Base-by-base conservation (phyloP, 2,113 vertebrate genomes). In the Gavialis gangeticus region DNA sequence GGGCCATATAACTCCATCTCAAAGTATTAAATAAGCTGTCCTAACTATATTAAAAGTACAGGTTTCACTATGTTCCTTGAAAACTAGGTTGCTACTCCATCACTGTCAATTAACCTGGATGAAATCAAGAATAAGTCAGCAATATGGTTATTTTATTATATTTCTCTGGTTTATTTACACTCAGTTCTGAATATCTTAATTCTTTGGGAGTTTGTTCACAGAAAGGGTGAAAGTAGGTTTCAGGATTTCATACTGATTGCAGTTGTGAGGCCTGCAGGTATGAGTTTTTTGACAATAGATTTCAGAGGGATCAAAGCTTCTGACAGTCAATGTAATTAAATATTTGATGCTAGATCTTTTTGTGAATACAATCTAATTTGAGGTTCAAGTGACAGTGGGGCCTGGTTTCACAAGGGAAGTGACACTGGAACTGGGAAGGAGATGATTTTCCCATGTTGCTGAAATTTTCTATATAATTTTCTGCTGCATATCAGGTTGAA, bases 31-130 rank as follows among this genome's bases (percentile, higher is more conserved):
- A 57, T 67, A 83, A 96, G 12, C 28, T 85, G 10, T 5, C 19
- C 3, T 83, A 81, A 93, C 79, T 87, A 93, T 54, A 94, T 94
- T 90, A 85, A 90, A 94, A 92, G 5, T 18, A 79, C 12, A n/a
- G 83, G 85, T 91, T 84, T 96, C 67, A 90, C n/a, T 66, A 81
- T 79, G 6, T 28, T 94, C 78, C 24, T 91, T 1, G 0, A 63
- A 28, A 88, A 73, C 59, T 85, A 85, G 88, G 3, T 13, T 88
- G 86, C 79, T 82, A 85, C 37, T 85, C 54, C 37, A 77, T 84
- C 84, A 82, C 55, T 94, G 82, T 84, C 86, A 87, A 75, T 95
- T 93, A 82, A 30, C 83, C 22, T 6, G 79, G 81, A 91, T 92
- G 5, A 87, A 94, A 90, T 90, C 14, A 83, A 81, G 37, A 77